Evolutionary conservation across 2,113 vertebrate genomes (phyloP).

Genomic region (Nycticorax nycticorax): DNA sequence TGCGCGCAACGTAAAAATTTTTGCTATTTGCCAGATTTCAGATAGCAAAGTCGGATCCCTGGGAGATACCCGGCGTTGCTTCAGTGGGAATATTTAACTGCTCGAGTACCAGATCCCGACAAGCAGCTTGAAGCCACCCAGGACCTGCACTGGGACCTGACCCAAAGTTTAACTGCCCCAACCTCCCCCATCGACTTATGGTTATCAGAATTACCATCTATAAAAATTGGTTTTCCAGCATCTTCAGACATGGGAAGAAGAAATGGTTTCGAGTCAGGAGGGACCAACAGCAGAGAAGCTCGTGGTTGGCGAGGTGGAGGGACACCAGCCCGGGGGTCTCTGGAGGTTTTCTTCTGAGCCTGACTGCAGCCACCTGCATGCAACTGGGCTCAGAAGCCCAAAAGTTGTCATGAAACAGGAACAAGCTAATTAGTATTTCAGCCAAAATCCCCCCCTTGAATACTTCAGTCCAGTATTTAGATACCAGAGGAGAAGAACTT

Average conservation of each 20-base stretch:
- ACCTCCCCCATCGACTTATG: rapidly evolving
- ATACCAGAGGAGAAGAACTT: neutral
- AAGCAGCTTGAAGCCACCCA: neutral
- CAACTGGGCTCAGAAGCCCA: neutral
- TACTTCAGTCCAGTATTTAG: neutral
- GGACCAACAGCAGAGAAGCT: neutral
- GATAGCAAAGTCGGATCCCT: slow-evolving; percentile 4
- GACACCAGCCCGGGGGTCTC: neutral
- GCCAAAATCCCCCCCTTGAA: neutral
- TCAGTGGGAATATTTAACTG: neutral
- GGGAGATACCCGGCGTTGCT: slow-evolving; percentile 9
- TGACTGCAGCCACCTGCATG: neutral
- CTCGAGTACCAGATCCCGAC: neutral
- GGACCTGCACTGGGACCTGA: neutral
- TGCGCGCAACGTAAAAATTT: neutral
- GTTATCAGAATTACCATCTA: rapidly evolving
- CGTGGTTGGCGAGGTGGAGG: rapidly evolving
- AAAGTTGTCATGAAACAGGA: neutral
- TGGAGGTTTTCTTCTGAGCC: neutral
- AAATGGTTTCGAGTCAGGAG: neutral
- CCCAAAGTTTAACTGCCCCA: neutral
- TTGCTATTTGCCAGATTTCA: slow-evolving; percentile 35
- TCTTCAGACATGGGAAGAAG: neutral
- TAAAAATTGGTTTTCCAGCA: neutral
- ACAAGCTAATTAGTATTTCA: neutral